Percentiles rank a stretch among this genome's conserved stretches.
These are phyloP conservation scores for Leuciscus idus DNA, from an alignment of 2,113 vertebrate species.

Conservation along the genomic window DNA sequence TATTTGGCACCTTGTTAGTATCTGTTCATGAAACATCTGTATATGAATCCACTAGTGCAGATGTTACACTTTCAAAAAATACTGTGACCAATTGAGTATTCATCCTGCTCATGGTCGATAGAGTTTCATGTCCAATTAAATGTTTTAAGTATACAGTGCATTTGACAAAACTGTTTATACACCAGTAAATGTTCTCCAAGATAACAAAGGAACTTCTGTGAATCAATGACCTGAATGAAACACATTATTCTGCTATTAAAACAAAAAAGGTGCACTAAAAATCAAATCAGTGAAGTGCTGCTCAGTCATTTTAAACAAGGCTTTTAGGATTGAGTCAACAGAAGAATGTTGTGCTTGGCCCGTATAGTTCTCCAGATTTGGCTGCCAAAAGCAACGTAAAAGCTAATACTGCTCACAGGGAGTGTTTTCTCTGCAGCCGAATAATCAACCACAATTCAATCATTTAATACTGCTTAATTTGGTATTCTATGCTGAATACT, in stretches of 20 bases:
- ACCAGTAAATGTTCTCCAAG: background rate
- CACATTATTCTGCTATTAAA: slow-evolving; percentile 34
- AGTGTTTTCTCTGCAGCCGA: background rate
- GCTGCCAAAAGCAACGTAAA: slow-evolving; percentile 13
- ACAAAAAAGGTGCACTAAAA: slow-evolving; percentile 8
- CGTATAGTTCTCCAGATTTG: background rate
- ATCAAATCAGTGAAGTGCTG: slow-evolving; percentile 5
- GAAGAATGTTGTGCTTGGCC: slow-evolving; percentile 5
- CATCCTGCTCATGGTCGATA: background rate
- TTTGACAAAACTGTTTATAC: slow-evolving; percentile 13
- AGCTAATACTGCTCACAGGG: background rate
- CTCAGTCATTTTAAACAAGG: slow-evolving; percentile 25
- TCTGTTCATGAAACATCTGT: background rate
- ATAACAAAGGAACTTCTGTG: slow-evolving; percentile 9
- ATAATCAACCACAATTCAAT: slow-evolving; percentile 13
- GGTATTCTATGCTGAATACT: slow-evolving; percentile 11
- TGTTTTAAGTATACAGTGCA: background rate
- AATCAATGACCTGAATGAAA: slow-evolving; percentile 15
- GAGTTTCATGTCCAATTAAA: background rate
- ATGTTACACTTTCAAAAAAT: background rate
- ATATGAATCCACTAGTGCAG: background rate
- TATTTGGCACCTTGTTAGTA: slow-evolving; percentile 4
- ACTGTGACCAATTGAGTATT: slow-evolving; percentile 5
- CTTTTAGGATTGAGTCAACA: slow-evolving; percentile 20
- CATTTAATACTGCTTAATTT: slow-evolving; percentile 8